Base-by-base conservation (phyloP, 2,888 invertebrate genomes). In the Agrilus mali region DNA sequence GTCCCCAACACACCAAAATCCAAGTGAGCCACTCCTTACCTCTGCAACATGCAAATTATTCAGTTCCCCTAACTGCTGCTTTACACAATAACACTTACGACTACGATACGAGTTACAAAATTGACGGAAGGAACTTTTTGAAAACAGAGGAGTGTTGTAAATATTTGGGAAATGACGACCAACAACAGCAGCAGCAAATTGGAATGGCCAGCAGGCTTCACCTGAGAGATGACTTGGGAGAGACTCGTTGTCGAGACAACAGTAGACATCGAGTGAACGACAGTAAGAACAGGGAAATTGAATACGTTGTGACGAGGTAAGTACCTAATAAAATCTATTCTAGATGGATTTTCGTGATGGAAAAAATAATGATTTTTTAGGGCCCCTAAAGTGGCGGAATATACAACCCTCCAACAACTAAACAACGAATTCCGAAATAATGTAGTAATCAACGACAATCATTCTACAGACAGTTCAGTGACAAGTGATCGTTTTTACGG, bases 391-490 rank as follows among this genome's bases (percentile, higher is more conserved):
- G 53, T 61, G 10, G 53, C 57, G 4, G 57, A 61, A 41, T 61
- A 61, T 39, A 49, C 56, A 17, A 55, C 56, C 6, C 46, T 58
- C 34, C 55, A 54, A 44, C 48, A 59, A 50, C 41, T 62, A 43
- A 54, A 52, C 48, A 50, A 53, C 50, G 55, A 62, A 44, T 47
- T 60, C 45, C 56, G 56, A 45, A 54, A 58, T 33, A 70, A 68
- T 51, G 40, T 47, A 31, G 56, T 71, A 14, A 69, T 68, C 27
- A 58, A 65, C 7, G 73, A 74, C 50, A 69, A 68, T 10, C 72
- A 69, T 57, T 71, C 70, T 1, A 70, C 71, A 0, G 75, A 75
- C 41, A 72, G 70, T 56, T 71, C 71, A 3, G 65, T 72, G 8
- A 27, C 10, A 27, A 71, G 71, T 53, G 73, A 73, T 31, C 49